Percentiles rank a stretch among this genome's conserved stretches.
phyloP scores from a whole-genome alignment of 2,113 vertebrate species.

The Onychorhynchus coronatus region DNA sequence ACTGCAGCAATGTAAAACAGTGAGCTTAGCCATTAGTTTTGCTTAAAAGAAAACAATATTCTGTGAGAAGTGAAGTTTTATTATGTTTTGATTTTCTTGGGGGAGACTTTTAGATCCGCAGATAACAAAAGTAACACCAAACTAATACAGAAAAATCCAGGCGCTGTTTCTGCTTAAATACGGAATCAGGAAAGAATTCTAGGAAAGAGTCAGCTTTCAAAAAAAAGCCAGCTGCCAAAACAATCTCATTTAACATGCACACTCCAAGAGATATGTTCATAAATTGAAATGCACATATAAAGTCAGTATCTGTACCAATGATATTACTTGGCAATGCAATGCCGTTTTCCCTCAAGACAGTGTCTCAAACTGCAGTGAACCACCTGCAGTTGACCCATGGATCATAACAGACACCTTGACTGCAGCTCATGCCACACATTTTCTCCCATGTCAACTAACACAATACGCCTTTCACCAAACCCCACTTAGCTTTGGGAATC shows the following conservation, averaged over 20 bases:
- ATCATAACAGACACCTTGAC: not conserved
- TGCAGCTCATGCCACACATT: not conserved
- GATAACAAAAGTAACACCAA: not conserved
- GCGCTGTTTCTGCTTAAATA: not conserved
- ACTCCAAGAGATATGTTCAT: not conserved
- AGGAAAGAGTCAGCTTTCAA: not conserved
- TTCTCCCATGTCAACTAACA: not conserved
- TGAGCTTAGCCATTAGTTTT: not conserved
- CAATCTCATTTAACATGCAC: not conserved
- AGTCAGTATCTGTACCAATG: not conserved
- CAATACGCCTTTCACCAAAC: not conserved
- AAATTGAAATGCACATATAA: fast-evolving
- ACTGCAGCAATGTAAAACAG: not conserved
- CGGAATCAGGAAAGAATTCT: not conserved
- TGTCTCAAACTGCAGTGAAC: not conserved
- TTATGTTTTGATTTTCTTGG: not conserved
- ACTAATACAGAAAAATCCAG: not conserved
- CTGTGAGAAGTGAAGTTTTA: not conserved
- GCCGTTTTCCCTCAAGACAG: not conserved
- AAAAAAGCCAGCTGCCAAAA: not conserved
- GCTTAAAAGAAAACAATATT: not conserved
- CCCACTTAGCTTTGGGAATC: not conserved
- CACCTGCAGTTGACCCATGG: not conserved
- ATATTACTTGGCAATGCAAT: not conserved
- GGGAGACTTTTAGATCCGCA: not conserved